Conservation (phyloP, 2,797 vertebrate genomes). For the Epinephelus awoara region DNA sequence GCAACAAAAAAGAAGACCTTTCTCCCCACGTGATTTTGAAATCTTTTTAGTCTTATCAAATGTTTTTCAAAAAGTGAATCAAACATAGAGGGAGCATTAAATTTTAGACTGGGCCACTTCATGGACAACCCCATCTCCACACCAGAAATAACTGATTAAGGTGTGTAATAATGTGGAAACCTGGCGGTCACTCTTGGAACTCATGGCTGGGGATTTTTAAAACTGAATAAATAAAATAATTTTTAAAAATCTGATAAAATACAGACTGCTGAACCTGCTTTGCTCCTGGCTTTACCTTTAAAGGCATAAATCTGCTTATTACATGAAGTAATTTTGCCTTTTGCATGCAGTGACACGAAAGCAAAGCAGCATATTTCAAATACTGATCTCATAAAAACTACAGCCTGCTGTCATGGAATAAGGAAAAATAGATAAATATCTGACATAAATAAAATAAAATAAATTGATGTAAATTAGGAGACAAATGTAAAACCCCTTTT, state of each 20-base stretch:
- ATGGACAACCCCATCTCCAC: not conserved
- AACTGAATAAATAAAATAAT: too few relatives aligned
- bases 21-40: too few relatives aligned
- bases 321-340: not conserved
- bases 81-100: not conserved
- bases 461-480: conserved; percentile 1
- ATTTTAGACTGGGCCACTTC: not conserved
- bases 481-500: not conserved
- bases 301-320: not conserved
- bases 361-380: conserved; percentile 3
- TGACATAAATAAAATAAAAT: too few relatives aligned
- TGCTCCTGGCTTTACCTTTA: not conserved
- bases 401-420: not conserved
- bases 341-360: not conserved
- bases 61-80: not conserved
- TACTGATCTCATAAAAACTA: not conserved
- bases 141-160: not conserved
- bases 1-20: not conserved
- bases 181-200: not conserved
- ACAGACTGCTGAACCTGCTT: not conserved
- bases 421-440: not conserved
- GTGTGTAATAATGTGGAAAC: not conserved
- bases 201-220: not conserved
- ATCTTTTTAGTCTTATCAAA: not conserved
- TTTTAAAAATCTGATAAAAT: not conserved